Conservation (phyloP, 2,113 vertebrate species). For the Anarhynchus alexandrinus region DNA sequence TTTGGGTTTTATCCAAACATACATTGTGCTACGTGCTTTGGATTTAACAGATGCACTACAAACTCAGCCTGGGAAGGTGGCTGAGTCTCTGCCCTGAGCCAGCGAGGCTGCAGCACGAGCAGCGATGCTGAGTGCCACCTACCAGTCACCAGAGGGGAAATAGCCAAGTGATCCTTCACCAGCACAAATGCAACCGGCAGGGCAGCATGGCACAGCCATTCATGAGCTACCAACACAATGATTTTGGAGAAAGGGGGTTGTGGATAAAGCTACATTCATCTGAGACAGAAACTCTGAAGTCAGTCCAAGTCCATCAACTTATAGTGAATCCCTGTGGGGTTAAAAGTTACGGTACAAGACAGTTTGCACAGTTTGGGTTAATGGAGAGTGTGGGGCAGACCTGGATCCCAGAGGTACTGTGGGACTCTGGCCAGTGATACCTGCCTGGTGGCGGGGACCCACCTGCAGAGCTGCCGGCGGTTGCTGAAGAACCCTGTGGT, state of each 20-base stretch:
- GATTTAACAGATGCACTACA: background rate
- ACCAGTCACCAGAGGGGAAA: background rate
- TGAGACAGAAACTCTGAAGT: background rate
- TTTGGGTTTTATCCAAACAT: background rate
- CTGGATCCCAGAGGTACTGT: accelerated
- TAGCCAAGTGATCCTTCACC: background rate
- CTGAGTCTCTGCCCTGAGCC: background rate
- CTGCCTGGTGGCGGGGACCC: too few relatives aligned
- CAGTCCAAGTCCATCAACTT: background rate
- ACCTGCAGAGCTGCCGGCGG: too few relatives aligned
- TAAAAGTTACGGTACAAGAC: background rate
- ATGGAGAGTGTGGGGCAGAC: background rate
- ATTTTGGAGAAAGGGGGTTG: background rate
- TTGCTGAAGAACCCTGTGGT: background rate
- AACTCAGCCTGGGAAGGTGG: background rate
- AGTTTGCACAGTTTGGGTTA: background rate
- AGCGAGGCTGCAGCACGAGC: background rate
- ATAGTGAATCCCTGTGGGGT: accelerated
- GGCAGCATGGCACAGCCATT: background rate
- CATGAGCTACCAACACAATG: background rate
- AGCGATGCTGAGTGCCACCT: background rate
- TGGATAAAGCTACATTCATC: background rate
- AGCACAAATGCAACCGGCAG: background rate
- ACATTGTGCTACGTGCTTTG: background rate
- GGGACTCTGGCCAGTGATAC: background rate